Evolutionary conservation across 2,888 invertebrate species (phyloP).

Genomic region (Pomacea canaliculata): DNA sequence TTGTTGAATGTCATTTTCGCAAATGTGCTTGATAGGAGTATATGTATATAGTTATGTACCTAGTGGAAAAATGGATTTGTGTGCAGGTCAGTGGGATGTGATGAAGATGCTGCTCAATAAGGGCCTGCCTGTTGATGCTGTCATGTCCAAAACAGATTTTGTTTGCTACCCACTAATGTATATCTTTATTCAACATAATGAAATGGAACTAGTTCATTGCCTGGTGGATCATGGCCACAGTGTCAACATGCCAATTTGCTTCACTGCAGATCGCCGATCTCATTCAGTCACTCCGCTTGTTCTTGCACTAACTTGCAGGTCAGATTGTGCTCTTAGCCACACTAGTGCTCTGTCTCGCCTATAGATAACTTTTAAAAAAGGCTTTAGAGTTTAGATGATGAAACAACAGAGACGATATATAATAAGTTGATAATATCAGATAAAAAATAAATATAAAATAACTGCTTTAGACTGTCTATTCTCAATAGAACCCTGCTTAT

Average conservation of each 20-base stretch:
- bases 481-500: too few species aligned
- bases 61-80: too few species aligned
- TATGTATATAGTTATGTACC: too few species aligned
- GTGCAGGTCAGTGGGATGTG: slow-evolving; percentile 1
- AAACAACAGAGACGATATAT: not conserved
- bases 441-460: too few species aligned
- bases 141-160: not conserved
- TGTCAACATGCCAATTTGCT: slow-evolving; percentile 10
- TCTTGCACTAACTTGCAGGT: slow-evolving; percentile 13
- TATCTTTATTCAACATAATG: slow-evolving; percentile 8
- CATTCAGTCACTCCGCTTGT: slow-evolving; percentile 8
- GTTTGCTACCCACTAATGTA: slow-evolving; percentile 19
- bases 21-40: too few species aligned
- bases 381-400: not conserved
- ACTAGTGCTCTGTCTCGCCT: not conserved
- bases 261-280: slow-evolving; percentile 4
- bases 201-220: slow-evolving; percentile 10
- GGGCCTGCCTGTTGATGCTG: slow-evolving; percentile 5
- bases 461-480: too few species aligned
- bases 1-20: too few species aligned
- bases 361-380: not conserved
- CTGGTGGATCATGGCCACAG: slow-evolving; percentile 13
- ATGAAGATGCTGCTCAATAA: slow-evolving; percentile 8
- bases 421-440: not conserved
- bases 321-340: not conserved